Conservation (phyloP, 2,797 vertebrate species). For the Vultur gryphus region DNA sequence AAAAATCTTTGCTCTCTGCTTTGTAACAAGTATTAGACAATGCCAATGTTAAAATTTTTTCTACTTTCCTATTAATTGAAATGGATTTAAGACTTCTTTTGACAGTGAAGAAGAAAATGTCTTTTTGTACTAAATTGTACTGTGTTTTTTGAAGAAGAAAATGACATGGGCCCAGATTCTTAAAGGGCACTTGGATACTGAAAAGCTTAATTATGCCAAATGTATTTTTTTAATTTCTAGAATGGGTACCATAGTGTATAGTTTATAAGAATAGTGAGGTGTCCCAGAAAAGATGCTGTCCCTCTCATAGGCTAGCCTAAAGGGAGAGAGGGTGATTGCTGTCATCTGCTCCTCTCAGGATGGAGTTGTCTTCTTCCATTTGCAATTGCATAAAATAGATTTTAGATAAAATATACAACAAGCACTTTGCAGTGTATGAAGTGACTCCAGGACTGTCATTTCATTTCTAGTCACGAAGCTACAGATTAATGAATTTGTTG, state of each 20-base stretch:
- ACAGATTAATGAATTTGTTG: not conserved
- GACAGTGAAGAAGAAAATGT: not conserved
- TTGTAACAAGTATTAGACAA: slow-evolving; percentile 40
- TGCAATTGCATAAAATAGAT: not conserved
- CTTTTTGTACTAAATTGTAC: not conserved
- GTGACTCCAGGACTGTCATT: not conserved
- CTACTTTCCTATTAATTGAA: not conserved
- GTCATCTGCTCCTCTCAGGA: not conserved
- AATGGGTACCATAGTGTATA: not conserved
- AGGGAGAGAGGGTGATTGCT: not conserved
- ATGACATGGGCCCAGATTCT: not conserved
- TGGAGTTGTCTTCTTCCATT: not conserved
- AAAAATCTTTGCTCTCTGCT: slow-evolving; percentile 18
- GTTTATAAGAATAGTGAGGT: not conserved
- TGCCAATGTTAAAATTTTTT: not conserved
- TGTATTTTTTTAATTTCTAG: not conserved
- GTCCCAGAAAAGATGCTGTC: not conserved
- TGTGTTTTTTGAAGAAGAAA: not conserved
- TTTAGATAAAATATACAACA: not conserved
- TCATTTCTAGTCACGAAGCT: not conserved
- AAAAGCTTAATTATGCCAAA: not conserved
- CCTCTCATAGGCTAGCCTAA: not conserved
- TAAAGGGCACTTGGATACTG: not conserved
- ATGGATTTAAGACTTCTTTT: not conserved
- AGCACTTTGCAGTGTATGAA: not conserved